Base-by-base conservation (phyloP, 2,888 invertebrate species). In the Chromoteleia sp. region DNA sequence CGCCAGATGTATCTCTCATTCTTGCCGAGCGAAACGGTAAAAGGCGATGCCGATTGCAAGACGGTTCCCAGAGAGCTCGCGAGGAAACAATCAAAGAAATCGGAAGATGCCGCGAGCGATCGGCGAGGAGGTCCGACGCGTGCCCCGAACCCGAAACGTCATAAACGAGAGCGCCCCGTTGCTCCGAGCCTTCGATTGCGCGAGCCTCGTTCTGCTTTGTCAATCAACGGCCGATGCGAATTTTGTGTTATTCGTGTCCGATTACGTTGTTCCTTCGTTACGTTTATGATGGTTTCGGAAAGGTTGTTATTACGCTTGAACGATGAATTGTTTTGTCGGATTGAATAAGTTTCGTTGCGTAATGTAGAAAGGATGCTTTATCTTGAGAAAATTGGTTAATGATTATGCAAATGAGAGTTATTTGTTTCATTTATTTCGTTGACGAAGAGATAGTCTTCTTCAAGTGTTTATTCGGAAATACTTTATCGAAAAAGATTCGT, bases 31-130 rank as follows among this genome's bases (percentile, higher is more conserved):
- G 15, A 56, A 65, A 39, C 61, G 45, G 70, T 48, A 70, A 68
- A 70, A 56, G 68, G 39, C 77, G 68, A 63, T 54, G 67, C 65
- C 50, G 70, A 56, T 63, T 77, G 78, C 21, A 21, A 71, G 58
- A 30, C 25, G 21, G 59, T 56, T 65, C 71, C 41, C 50, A n/a
- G n/a, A n/a, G n/a, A n/a, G n/a, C n/a, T 59, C 41, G 39, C 61
- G 54, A 63, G 50, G n/a, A 59, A 67, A 67, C 43, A 79, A 68
- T 75, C 58, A 39, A 63, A 67, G 59, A 61, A 79, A 68, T 48
- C 48, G 39, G 48, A 43, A 14, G 39, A 45, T 56, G 58, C 73
- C 45, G 33, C 39, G 48, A 45, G 80, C 68, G 67, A 41, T 63
- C 65, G 21, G 12, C 63, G 59, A 36, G 45, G 43, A 54, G 61